Evolutionary conservation across 2,797 vertebrate genomes (phyloP).

Genomic region (Typhlichthys eigenmanni): DNA sequence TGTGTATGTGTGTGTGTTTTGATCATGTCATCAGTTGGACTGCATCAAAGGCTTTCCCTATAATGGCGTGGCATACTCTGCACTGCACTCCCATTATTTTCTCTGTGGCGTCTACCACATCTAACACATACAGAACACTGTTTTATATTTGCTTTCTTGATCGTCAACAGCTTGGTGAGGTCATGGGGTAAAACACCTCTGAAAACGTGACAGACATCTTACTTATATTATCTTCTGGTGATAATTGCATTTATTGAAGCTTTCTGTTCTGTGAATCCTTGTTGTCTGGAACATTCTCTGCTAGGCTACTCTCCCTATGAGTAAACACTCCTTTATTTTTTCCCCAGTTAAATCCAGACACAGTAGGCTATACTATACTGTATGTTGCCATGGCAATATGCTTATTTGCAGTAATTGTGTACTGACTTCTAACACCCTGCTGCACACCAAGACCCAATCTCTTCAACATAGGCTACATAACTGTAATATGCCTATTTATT

Average conservation of each 20-base stretch:
- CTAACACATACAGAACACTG: no score
- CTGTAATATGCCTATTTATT: no score
- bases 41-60: background rate
- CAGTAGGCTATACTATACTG: background rate
- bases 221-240: constrained; percentile 13
- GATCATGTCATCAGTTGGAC: background rate
- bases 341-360: no score
- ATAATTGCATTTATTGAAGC: constrained; percentile 24
- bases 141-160: no score
- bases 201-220: constrained; percentile 22
- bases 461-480: no score
- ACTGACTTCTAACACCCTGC: background rate
- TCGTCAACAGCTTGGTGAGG: no score
- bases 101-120: no score
- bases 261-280: constrained; percentile 19
- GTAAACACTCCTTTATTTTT: no score
- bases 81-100: no score
- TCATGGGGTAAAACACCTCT: background rate
- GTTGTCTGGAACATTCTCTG: constrained; percentile 17
- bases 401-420: constrained; percentile 26
- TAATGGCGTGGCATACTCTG: no score
- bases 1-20: background rate
- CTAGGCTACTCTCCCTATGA: background rate
- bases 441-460: constrained; percentile 2
- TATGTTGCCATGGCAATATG: constrained; percentile 2